Conservation (phyloP, 2,888 invertebrate genomes). For the Drosophila crucigera region DNA sequence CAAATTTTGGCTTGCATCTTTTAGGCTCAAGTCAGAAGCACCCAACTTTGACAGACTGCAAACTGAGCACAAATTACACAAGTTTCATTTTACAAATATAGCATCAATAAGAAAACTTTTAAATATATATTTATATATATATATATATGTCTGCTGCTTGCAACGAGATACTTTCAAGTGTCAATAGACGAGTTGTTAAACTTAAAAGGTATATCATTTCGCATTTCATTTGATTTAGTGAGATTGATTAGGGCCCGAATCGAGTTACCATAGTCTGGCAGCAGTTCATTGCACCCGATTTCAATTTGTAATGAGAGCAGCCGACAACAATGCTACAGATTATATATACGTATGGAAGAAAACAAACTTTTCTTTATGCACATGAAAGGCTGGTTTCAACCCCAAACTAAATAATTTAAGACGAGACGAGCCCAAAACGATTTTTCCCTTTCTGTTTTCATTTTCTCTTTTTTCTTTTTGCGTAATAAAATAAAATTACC, state of each 20-base stretch:
- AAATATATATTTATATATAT: background rate
- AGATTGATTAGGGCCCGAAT: slow-evolving; percentile 40
- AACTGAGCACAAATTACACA: background rate
- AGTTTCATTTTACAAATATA: background rate
- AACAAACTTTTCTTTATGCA: slow-evolving; percentile 51
- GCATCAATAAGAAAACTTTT: slow-evolving; percentile 9
- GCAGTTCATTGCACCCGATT: slow-evolving; percentile 37
- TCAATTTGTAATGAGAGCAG: slow-evolving; percentile 48
- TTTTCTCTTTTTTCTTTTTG: background rate
- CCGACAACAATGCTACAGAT: slow-evolving; percentile 14
- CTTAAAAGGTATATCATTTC: background rate
- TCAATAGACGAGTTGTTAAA: background rate
- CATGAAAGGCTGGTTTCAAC: slow-evolving; percentile 37
- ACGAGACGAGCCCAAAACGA: slow-evolving; percentile 14
- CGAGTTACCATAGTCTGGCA: slow-evolving; percentile 36
- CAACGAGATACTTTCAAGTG: background rate
- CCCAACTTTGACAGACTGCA: background rate
- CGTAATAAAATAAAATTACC: slow-evolving; percentile 68
- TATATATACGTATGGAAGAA: slow-evolving; percentile 26
- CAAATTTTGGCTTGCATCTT: slow-evolving; percentile 28
- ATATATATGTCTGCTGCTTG: background rate
- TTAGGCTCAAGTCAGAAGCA: slow-evolving; percentile 26
- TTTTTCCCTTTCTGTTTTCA: slow-evolving; percentile 13
- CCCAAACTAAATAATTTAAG: slow-evolving; percentile 19
- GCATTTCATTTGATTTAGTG: slow-evolving; percentile 21